Percentiles rank a stretch among this genome's conserved stretches.
Evolutionary conservation across 2,113 vertebrate species (phyloP).

Genomic region (Ptilonorhynchus violaceus): DNA sequence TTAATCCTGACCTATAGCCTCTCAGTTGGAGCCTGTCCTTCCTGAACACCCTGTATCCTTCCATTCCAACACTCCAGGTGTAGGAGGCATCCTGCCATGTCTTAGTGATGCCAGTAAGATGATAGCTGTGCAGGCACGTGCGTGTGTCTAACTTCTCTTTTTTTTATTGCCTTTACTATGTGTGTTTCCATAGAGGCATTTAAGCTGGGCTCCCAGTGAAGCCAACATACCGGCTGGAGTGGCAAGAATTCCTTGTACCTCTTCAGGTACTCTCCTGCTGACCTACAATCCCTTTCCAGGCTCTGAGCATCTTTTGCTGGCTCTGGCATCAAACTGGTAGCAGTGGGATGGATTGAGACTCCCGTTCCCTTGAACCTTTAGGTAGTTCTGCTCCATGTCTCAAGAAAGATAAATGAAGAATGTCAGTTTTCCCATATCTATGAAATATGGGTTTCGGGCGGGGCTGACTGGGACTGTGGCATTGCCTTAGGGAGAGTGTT

Average conservation of each 20-base stretch:
- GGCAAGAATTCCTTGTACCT: background rate
- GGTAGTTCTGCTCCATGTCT: background rate
- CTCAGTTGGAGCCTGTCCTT: background rate
- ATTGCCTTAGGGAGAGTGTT: background rate
- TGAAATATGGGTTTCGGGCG: background rate
- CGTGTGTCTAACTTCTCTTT: background rate
- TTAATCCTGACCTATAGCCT: background rate
- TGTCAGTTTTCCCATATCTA: background rate
- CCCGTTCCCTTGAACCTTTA: background rate
- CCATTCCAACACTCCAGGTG: background rate
- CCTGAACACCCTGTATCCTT: background rate
- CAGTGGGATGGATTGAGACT: background rate
- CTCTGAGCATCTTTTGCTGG: background rate
- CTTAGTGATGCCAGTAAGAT: background rate
- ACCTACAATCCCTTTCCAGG: background rate
- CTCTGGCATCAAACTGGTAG: background rate
- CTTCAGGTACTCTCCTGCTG: background rate
- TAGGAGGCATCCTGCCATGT: background rate
- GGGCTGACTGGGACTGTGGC: background rate
- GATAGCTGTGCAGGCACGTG: background rate
- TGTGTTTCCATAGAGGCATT: accelerated
- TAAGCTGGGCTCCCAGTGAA: background rate
- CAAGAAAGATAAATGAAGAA: background rate
- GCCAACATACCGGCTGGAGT: background rate
- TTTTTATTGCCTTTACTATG: accelerated